These are phyloP conservation scores for Callimorpha dominula DNA, from an alignment of 2,888 invertebrate species.

Conservation along the genomic window DNA sequence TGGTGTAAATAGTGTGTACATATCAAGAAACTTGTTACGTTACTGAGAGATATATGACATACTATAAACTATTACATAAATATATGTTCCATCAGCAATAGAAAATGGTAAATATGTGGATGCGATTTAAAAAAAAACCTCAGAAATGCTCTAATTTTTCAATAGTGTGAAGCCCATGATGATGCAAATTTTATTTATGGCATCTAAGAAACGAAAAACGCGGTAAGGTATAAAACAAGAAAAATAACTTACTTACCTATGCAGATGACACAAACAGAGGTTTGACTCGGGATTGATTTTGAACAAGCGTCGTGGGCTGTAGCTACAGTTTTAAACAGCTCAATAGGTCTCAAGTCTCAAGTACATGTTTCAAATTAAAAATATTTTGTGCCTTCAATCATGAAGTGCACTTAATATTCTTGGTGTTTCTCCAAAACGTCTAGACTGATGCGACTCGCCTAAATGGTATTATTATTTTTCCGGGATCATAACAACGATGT, in stretches of 20 bases:
- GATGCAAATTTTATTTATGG: too few relatives aligned
- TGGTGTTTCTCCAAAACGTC: slow-evolving; percentile 52
- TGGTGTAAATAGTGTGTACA: neutral
- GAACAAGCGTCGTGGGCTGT: neutral
- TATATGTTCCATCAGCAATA: neutral
- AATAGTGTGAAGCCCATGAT: too few relatives aligned
- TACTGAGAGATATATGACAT: neutral
- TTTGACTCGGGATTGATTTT: too few relatives aligned
- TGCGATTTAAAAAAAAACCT: neutral
- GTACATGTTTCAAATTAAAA: slow-evolving; percentile 6
- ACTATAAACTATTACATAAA: neutral
- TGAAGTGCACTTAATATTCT: slow-evolving; percentile 41
- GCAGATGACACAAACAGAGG: too few relatives aligned
- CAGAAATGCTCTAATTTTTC: too few relatives aligned
- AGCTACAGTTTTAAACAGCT: neutral
- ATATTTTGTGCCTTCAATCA: slow-evolving; percentile 32
- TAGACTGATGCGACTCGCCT: slow-evolving; percentile 44
- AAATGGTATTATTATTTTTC: slow-evolving; percentile 46
- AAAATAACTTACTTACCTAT: too few relatives aligned
- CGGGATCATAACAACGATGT: slow-evolving; percentile 53
- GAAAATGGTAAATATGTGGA: neutral
- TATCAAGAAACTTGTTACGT: neutral
- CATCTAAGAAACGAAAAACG: too few relatives aligned
- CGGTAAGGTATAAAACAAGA: too few relatives aligned
- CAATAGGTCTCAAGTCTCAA: too few relatives aligned